Percentiles rank a stretch among this genome's conserved stretches.
Evolutionary conservation across 2,797 vertebrate species (phyloP).

Genomic region (Sebastes matsubarae): DNA sequence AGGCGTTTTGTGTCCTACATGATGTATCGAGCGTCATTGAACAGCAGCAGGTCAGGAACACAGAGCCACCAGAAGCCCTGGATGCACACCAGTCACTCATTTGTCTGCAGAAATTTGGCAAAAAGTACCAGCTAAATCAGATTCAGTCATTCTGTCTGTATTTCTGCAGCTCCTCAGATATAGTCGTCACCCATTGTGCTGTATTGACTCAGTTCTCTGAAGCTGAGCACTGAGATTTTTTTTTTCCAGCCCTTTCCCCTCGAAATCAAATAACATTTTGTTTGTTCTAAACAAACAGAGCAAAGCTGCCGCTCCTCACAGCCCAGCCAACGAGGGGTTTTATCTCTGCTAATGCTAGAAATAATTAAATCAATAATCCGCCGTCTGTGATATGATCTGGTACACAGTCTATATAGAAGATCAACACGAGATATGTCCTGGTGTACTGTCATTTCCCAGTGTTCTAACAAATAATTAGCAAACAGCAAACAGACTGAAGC

Average conservation of each 20-base stretch:
- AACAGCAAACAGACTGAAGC: conserved; percentile 35
- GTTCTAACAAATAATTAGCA: conserved; percentile 52
- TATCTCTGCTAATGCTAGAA: conserved; percentile 47
- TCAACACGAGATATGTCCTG: conserved; percentile 12
- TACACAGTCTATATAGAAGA: conserved; percentile 32
- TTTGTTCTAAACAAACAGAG: conserved; percentile 46
- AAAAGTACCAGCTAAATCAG: neutral
- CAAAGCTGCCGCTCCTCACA: neutral
- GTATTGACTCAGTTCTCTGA: neutral
- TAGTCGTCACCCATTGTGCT: neutral
- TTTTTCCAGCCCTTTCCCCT: conserved; percentile 6
- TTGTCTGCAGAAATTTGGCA: neutral
- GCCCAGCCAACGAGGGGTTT: conserved; percentile 17
- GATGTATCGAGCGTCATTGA: neutral
- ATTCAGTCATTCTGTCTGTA: neutral
- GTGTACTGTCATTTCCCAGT: neutral
- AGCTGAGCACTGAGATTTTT: neutral
- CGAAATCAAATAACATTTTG: conserved; percentile 27
- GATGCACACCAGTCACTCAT: neutral
- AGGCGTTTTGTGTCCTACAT: neutral
- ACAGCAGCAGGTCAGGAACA: neutral
- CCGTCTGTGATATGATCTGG: conserved; percentile 51
- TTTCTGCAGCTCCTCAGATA: neutral
- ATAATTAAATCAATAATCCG: conserved; percentile 65
- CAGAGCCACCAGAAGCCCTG: neutral